These are phyloP conservation scores for Sitophilus oryzae DNA, from an alignment of 1,140 invertebrate species.

Conservation along the genomic window DNA sequence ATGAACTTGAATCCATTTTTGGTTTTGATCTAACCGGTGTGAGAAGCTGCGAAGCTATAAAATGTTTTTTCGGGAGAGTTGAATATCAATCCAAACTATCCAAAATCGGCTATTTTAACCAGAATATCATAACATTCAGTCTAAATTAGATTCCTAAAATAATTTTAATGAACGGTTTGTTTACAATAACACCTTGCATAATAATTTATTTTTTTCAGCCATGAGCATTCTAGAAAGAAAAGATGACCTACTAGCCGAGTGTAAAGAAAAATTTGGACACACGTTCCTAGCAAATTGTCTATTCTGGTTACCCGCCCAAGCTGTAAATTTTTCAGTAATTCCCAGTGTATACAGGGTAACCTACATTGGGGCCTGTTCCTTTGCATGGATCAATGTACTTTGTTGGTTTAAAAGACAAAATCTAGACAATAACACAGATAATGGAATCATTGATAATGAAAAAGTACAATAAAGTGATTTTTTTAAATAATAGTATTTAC, in stretches of 20 bases:
- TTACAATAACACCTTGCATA: not conserved
- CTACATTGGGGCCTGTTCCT: constrained; percentile 31
- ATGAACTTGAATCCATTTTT: too few relatives aligned
- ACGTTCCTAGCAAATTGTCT: constrained; percentile 67
- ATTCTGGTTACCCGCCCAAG: constrained; percentile 75
- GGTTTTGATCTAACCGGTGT: too few relatives aligned
- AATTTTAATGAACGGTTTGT: not conserved
- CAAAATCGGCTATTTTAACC: too few relatives aligned
- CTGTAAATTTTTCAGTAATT: constrained; percentile 61
- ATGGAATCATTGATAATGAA: too few relatives aligned
- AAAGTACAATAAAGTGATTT: too few relatives aligned
- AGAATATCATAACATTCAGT: too few relatives aligned
- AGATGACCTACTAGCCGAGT: constrained; percentile 61
- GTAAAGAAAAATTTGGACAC: constrained; percentile 62
- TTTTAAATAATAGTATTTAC: too few relatives aligned
- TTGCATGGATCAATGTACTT: constrained; percentile 33
- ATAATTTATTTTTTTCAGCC: constrained; percentile 48
- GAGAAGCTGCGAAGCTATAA: too few relatives aligned
- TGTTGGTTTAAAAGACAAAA: constrained; percentile 28
- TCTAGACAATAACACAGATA: not conserved
- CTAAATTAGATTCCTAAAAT: not conserved
- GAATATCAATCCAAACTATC: too few relatives aligned
- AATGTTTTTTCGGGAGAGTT: too few relatives aligned
- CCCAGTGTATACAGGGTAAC: constrained; percentile 29
- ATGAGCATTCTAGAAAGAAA: constrained; percentile 67